phyloP scores from a whole-genome alignment of 1,140 invertebrate species.

The Lasaia peninsularis region DNA sequence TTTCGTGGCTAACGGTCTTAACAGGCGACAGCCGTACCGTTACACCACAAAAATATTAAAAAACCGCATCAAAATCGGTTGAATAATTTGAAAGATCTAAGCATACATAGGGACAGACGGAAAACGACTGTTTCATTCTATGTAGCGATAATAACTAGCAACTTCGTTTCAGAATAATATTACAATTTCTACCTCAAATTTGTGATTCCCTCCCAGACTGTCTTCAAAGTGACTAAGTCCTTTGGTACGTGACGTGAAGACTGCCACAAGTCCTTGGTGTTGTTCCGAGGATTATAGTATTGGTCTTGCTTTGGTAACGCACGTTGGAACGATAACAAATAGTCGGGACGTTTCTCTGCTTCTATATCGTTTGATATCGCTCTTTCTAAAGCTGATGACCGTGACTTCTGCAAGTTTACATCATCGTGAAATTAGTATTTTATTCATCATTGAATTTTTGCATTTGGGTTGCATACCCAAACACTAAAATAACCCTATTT shows the following conservation, averaged over 20 bases:
- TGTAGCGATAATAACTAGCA: too few species aligned
- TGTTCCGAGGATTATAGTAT: constrained; percentile 71
- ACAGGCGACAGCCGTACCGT: too few species aligned
- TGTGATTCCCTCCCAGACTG: constrained; percentile 80
- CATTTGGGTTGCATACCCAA: too few species aligned
- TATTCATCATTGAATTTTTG: too few species aligned
- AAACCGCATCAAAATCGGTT: too few species aligned
- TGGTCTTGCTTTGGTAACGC: constrained; percentile 68
- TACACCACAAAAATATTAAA: too few species aligned
- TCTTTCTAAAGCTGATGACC: constrained; percentile 45
- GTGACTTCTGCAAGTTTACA: constrained; percentile 45
- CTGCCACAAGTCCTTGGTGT: constrained; percentile 73
- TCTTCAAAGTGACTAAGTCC: constrained; percentile 79
- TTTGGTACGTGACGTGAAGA: constrained; percentile 72
- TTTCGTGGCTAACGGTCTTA: too few species aligned
- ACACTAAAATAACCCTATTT: too few species aligned
- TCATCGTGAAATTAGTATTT: too few species aligned
- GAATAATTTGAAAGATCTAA: too few species aligned
- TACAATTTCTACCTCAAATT: constrained; percentile 65
- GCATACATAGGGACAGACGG: too few species aligned
- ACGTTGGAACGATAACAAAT: constrained; percentile 69
- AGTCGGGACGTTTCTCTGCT: constrained; percentile 42
- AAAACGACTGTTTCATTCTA: too few species aligned
- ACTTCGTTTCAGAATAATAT: not conserved
- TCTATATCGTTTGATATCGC: constrained; percentile 60